Evolutionary conservation across 1,140 invertebrate genomes (phyloP).

Genomic region (Oedothorax gibbosus): DNA sequence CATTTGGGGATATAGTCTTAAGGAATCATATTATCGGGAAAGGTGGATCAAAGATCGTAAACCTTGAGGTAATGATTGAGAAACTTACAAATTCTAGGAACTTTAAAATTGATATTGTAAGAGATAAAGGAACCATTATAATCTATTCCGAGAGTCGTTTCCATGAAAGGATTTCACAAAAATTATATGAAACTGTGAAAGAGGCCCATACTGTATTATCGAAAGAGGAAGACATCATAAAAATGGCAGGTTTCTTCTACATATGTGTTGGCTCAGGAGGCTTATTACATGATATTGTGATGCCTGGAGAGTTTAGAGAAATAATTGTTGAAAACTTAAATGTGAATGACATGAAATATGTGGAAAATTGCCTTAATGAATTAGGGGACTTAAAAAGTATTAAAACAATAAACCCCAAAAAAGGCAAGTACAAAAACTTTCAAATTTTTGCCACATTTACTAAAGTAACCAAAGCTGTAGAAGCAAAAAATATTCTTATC

Average conservation of each 20-base stretch:
- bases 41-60: slow-evolving; percentile 8
- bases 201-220: slow-evolving; percentile 14
- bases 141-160: slow-evolving; percentile 20
- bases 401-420: no score
- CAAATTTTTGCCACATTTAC: neutral
- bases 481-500: slow-evolving; percentile 1
- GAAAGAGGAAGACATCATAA: slow-evolving; percentile 33
- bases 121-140: slow-evolving; percentile 43
- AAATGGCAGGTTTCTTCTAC: slow-evolving; percentile 7
- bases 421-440: neutral
- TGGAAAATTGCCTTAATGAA: neutral
- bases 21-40: slow-evolving; percentile 27
- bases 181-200: slow-evolving; percentile 25
- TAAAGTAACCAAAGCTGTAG: slow-evolving; percentile 33
- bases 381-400: neutral
- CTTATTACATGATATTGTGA: slow-evolving; percentile 43
- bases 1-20: slow-evolving; percentile 42
- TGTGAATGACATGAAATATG: no score
- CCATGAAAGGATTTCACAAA: slow-evolving; percentile 16
- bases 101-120: slow-evolving; percentile 36
- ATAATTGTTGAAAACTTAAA: slow-evolving; percentile 1
- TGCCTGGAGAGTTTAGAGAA: slow-evolving; percentile 55
- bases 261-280: slow-evolving; percentile 37
- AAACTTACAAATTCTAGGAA: slow-evolving; percentile 14
- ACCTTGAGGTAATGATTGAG: slow-evolving; percentile 29